phyloP scores from a whole-genome alignment of 2,113 vertebrate species.

The Cepphus grylle region DNA sequence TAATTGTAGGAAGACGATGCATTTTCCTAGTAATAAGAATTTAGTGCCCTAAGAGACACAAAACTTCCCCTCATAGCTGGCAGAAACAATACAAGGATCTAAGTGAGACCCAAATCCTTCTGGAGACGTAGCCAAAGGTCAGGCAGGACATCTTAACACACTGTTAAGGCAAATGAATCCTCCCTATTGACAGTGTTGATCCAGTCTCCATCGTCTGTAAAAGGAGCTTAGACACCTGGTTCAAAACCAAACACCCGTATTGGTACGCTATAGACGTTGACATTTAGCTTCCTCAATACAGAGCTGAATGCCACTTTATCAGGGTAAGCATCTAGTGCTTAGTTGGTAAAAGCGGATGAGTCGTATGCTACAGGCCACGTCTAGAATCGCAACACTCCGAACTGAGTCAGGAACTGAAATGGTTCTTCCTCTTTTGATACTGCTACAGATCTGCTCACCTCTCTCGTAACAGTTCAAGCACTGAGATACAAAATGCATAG shows the following conservation, averaged over 20 bases:
- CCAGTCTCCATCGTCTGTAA: neutral
- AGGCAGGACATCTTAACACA: neutral
- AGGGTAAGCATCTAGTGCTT: neutral
- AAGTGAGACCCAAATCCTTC: neutral
- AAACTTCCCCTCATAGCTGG: no score
- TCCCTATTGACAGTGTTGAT: neutral
- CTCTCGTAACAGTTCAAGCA: neutral
- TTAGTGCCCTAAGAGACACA: neutral
- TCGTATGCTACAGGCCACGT: rapidly evolving
- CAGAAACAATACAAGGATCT: neutral
- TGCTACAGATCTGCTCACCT: neutral
- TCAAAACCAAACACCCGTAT: neutral
- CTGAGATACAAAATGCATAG: neutral
- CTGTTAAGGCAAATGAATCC: neutral
- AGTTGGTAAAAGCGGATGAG: neutral
- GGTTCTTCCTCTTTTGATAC: neutral
- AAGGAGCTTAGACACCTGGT: neutral
- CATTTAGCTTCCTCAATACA: neutral
- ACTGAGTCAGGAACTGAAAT: neutral
- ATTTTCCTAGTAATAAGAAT: neutral
- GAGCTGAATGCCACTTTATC: neutral
- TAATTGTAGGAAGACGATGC: neutral
- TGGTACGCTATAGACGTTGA: neutral
- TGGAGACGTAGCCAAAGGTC: neutral
- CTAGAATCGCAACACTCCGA: neutral